Evolutionary conservation across 2,888 invertebrate genomes (phyloP).

Genomic region (Dione vanillae): DNA sequence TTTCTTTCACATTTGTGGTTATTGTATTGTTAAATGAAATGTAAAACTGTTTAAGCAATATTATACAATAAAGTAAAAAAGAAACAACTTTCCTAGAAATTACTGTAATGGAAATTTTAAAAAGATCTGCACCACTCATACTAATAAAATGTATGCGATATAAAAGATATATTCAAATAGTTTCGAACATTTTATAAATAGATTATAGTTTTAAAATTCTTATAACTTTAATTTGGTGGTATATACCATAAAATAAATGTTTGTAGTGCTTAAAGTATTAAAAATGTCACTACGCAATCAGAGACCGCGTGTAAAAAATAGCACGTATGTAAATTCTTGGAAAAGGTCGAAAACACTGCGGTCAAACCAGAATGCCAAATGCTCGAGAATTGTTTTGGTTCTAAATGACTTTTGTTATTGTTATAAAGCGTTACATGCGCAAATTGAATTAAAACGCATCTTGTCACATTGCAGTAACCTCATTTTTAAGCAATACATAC

Average conservation of each 20-base stretch:
- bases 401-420: conserved; percentile 9
- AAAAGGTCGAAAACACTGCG: conserved; percentile 25
- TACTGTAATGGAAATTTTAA: too few relatives aligned
- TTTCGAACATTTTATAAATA: too few relatives aligned
- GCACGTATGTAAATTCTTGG: conserved; percentile 15
- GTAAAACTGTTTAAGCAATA: too few relatives aligned
- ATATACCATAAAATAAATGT: background rate
- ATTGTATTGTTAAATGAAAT: too few relatives aligned
- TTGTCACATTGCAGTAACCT: background rate
- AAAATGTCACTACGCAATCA: background rate
- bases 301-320: conserved; percentile 6
- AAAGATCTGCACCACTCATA: too few relatives aligned
- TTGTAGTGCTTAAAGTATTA: background rate
- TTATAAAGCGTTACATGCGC: background rate
- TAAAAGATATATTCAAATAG: too few relatives aligned
- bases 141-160: too few relatives aligned
- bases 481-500: background rate
- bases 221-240: background rate
- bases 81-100: too few relatives aligned
- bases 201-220: too few relatives aligned
- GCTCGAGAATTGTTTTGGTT: conserved; percentile 2
- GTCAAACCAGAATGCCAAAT: conserved; percentile 18
- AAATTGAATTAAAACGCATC: background rate
- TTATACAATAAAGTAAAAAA: too few relatives aligned
- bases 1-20: too few relatives aligned